Conservation (phyloP, 2,888 invertebrate genomes). For the Chesias legatella region DNA sequence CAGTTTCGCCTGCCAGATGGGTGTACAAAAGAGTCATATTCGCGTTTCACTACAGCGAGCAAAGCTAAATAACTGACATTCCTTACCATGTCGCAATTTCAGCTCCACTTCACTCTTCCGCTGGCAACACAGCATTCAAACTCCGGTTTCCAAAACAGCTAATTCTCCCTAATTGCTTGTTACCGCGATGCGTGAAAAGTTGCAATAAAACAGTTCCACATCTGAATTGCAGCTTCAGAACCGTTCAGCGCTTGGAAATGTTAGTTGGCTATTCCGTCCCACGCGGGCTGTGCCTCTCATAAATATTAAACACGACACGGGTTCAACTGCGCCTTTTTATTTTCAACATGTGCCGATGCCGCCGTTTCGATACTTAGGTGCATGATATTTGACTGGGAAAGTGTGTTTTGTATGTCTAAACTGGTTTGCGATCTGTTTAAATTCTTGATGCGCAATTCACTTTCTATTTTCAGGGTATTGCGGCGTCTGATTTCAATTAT, state of each 20-base stretch:
- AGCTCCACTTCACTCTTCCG: constrained; percentile 1
- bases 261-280: constrained; percentile 46
- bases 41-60: constrained; percentile 1
- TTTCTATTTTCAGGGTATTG: not conserved
- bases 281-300: constrained; percentile 39
- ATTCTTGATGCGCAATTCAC: constrained; percentile 1
- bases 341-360: constrained; percentile 42
- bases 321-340: constrained; percentile 46
- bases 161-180: constrained; percentile 16
- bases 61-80: constrained; percentile 7
- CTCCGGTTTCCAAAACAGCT: too few relatives aligned
- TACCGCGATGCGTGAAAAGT: constrained; percentile 37
- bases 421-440: constrained; percentile 12
- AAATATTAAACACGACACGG: constrained; percentile 54
- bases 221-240: constrained; percentile 37
- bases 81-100: constrained; percentile 9
- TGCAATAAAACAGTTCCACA: constrained; percentile 41
- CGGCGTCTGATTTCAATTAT: constrained; percentile 17
- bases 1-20: constrained; percentile 11
- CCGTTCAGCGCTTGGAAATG: constrained; percentile 47
- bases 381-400: constrained; percentile 30
- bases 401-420: constrained; percentile 19
- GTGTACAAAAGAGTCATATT: constrained; percentile 12
- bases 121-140: too few relatives aligned
- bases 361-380: constrained; percentile 37